Base-by-base conservation (phyloP, 2,888 invertebrate genomes). In the Dynastes hyllus region DNA sequence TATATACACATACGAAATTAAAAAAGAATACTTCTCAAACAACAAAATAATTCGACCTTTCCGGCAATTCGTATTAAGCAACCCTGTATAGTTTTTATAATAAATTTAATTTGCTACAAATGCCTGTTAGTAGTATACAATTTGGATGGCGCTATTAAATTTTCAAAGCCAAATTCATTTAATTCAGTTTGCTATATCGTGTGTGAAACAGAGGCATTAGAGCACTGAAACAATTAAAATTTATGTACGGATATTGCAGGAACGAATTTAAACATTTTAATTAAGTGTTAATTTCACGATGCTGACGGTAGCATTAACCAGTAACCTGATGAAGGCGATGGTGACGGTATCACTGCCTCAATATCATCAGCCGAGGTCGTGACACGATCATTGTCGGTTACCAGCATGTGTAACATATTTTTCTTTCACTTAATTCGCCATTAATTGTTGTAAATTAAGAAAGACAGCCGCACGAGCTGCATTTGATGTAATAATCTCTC, bases 391-490 rank as follows among this genome's bases (percentile, higher is more conserved):
- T 73, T 61, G 40, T 51, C 67, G 77, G 77, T 77, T 77, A 66
- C 67, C 55, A 77, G 55, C 77, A 77, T 77, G 55, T 77, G 77
- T 67, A 77, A 67, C 55, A 51, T 77, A 67, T 67, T 66, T 67
- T 66, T 77, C 77, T 66, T 67, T 67, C 77, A 58, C 77, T 77
- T 77, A 67, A 77, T 51, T 67, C 61, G 58, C 40, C 58, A 55
- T 55, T 77, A 77, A 77, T 77, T 77, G 67, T 40, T 27, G 53
- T 67, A 77, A 77, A 77, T 77, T 77, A 77, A 77, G 77, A 77
- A 77, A 67, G 55, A 77, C 77, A 77, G 55, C 77, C 77, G 66
- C 77, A 76, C 65, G 76, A 65, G 65, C 65, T 53, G 22, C 66
- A 37, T 50, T 77, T 77, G 66, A 77, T 66, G 40, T 51, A 67